Conservation (phyloP, 2,888 invertebrate species). For the Ctenicera cuprea region DNA sequence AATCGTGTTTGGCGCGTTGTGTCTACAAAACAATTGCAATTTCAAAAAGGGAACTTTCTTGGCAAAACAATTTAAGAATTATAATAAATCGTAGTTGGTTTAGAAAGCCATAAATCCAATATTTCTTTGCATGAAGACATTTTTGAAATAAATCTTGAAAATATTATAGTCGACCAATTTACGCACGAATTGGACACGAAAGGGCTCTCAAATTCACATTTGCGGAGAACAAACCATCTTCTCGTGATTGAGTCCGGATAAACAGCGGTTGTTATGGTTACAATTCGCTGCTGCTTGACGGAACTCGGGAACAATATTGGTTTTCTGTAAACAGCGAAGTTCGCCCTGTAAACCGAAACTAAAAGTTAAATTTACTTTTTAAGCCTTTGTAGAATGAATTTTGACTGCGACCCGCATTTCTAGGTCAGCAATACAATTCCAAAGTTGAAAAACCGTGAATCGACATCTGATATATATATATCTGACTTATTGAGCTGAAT, state of each 20-base stretch:
- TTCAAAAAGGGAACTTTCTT: not conserved
- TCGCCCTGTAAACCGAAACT: slow-evolving; percentile 28
- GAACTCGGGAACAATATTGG: slow-evolving; percentile 28
- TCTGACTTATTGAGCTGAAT: no score
- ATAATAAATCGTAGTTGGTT: no score
- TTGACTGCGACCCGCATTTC: not conserved
- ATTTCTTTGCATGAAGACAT: not conserved
- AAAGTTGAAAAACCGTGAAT: not conserved
- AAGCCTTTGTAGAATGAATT: slow-evolving; percentile 10
- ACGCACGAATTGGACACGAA: slow-evolving; percentile 12
- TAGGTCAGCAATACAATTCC: not conserved
- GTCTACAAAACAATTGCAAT: not conserved
- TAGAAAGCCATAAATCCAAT: not conserved
- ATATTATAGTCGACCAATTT: slow-evolving; percentile 1
- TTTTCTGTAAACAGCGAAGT: slow-evolving; percentile 26
- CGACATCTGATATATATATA: not conserved
- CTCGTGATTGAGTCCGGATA: slow-evolving; percentile 20
- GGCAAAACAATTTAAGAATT: not conserved
- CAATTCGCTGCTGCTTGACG: slow-evolving; percentile 28
- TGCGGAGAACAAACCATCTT: slow-evolving; percentile 1
- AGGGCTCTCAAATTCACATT: slow-evolving; percentile 9
- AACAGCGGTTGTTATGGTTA: slow-evolving; percentile 27
- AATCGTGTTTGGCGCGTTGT: no score
- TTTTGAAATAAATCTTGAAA: slow-evolving; percentile 19
- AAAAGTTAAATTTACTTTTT: slow-evolving; percentile 31